Percentiles rank a stretch among this genome's conserved stretches.
Evolutionary conservation across 2,888 invertebrate genomes (phyloP).

Genomic region (Autographa gamma): DNA sequence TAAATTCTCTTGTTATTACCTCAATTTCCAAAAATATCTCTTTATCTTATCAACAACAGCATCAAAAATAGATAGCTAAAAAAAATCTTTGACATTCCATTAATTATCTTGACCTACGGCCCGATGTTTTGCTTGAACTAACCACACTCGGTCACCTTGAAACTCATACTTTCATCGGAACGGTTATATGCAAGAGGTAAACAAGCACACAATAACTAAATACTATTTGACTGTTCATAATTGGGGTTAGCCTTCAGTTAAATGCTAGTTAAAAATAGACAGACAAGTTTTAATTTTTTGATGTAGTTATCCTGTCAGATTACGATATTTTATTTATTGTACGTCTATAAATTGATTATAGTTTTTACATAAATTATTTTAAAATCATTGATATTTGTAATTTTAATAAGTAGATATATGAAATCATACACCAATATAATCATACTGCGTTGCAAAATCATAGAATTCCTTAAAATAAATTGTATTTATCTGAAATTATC

Average conservation of each 20-base stretch:
- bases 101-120: conserved; percentile 54
- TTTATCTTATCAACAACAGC: background rate
- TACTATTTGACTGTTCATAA: background rate
- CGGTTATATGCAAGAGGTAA: conserved; percentile 41
- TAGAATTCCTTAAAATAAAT: too few species aligned
- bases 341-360: background rate
- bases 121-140: conserved; percentile 35
- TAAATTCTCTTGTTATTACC: too few species aligned
- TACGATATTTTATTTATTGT: background rate
- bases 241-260: background rate
- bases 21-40: too few species aligned
- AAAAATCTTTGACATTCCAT: conserved; percentile 37
- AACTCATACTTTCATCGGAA: conserved; percentile 60
- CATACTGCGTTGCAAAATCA: too few species aligned
- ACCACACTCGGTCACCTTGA: conserved; percentile 63
- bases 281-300: background rate
- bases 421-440: too few species aligned
- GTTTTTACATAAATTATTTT: background rate
- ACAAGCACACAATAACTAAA: conserved; percentile 16
- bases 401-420: too few species aligned
- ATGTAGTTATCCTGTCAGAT: background rate
- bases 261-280: background rate
- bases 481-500: too few species aligned
- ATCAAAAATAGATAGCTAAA: conserved; percentile 11
- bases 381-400: background rate